Evolutionary conservation across 1,140 invertebrate genomes (phyloP).

Genomic region (Cydia fagiglandana): DNA sequence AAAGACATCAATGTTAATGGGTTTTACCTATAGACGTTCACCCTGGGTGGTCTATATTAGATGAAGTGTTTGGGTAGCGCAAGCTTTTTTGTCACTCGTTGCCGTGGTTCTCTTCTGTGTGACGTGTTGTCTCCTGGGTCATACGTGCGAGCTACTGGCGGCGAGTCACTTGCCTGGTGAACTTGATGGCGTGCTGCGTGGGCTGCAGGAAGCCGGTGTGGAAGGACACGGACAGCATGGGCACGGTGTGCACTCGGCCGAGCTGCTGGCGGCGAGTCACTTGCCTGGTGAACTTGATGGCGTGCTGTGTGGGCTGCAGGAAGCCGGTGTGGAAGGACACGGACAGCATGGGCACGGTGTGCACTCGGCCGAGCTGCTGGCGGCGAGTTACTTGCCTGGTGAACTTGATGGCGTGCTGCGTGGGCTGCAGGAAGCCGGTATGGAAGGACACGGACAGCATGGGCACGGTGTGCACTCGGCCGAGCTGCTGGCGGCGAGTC

Average conservation of each 20-base stretch:
- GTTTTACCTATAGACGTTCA: no score
- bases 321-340: conserved; percentile 95
- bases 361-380: conserved; percentile 85
- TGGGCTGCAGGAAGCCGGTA: conserved; percentile 90
- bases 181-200: conserved; percentile 86
- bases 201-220: conserved; percentile 92
- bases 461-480: conserved; percentile 91
- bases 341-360: conserved; percentile 93
- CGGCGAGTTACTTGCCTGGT: conserved; percentile 78
- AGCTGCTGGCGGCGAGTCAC: conserved; percentile 61
- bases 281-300: conserved; percentile 86
- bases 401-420: conserved; percentile 87
- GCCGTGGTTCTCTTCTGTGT: no score
- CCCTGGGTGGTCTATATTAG: no score
- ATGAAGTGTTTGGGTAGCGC: no score
- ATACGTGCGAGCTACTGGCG: background rate
- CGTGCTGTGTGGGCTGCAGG: conserved; percentile 85
- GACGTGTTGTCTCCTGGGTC: no score
- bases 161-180: conserved; percentile 81
- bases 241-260: conserved; percentile 90
- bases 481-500: conserved; percentile 72
- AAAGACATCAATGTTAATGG: no score
- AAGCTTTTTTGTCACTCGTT: no score
- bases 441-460: conserved; percentile 94
- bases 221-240: conserved; percentile 93